Evolutionary conservation across 2,797 vertebrate genomes (phyloP), one percentile per base, ranked within the genome.

Genomic region (Enteromius treurensis): DNA sequence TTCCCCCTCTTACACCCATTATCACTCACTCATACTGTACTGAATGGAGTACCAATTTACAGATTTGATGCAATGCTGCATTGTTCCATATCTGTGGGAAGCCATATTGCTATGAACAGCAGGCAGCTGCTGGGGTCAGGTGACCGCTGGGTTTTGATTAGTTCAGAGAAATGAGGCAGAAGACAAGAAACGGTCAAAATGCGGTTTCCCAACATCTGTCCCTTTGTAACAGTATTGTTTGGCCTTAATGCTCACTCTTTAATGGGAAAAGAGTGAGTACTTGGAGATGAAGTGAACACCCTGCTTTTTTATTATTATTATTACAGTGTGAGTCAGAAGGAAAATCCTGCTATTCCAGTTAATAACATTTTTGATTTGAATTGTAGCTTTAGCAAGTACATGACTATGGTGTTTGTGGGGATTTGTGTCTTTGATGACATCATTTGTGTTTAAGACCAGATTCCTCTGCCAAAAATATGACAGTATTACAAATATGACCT

Each of bases 271-370:
- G 26, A 68, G n/a, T 11, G 34, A 17, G 26, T 47, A n/a, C 53
- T 65, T 68, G 60, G 58, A 34, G 69, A 81, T 67, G 69, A 80
- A 82, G 82, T 86, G 79, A 86, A 84, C 84, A 81, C 7, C 62
- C 21, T 67, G 77, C 19, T 84, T 55, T 70, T 84, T 64, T 26
- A 26, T 29, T 45, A 65, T 81, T 84, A 67, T 65, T 76, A 74
- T 79, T 55, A 70, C 45, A 49, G 23, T 68, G 67, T 86, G 87
- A 88, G 82, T 86, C 87, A 88, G 55, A 84, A 47, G 26, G 69
- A 79, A 84, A 88, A 82, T 86, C 87, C 85, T 70, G 85, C 53
- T 81, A 29, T 17, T 82, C 87, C 82, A 86, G 87, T 86, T 80
- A 84, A 79, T 74, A 77, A 51, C 23, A 82, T 51, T 84, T 79